A percentile compares a stretch with the other conserved stretches of the same genome.
These are phyloP conservation scores for Sipha maydis DNA, from an alignment of 2,888 invertebrate species.

Conservation along the genomic window DNA sequence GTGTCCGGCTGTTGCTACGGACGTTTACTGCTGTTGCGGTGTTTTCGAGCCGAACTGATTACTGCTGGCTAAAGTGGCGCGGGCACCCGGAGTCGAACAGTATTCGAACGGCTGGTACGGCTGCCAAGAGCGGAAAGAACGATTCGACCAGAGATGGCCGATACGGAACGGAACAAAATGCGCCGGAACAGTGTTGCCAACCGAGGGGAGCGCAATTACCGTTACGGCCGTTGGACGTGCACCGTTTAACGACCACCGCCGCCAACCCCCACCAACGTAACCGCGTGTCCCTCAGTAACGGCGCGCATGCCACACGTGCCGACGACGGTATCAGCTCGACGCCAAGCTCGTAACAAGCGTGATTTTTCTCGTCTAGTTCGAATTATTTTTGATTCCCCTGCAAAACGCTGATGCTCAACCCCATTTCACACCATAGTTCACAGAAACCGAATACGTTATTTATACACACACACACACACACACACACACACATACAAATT, in stretches of 20 bases:
- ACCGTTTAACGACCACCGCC: neutral
- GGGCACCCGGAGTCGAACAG: neutral
- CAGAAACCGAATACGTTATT: too few species aligned
- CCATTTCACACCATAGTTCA: too few species aligned
- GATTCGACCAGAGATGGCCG: slow-evolving; percentile 25
- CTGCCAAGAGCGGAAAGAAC: slow-evolving; percentile 59
- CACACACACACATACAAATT: too few species aligned
- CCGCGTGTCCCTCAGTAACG: neutral
- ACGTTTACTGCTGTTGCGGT: neutral
- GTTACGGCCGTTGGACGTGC: neutral
- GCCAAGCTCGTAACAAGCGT: neutral
- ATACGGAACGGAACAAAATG: slow-evolving; percentile 16
- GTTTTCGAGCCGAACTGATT: neutral
- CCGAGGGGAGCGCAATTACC: neutral
- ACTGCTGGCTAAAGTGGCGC: neutral
- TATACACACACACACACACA: too few species aligned
- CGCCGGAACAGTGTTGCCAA: slow-evolving; percentile 58
- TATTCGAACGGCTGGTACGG: slow-evolving; percentile 32
- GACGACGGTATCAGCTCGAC: neutral
- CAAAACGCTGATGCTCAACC: too few species aligned
- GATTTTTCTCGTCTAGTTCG: too few species aligned
- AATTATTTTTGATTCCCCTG: too few species aligned
- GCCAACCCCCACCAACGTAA: too few species aligned
- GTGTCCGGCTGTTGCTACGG: neutral
- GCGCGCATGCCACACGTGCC: slow-evolving; percentile 3